Evolutionary conservation across 2,797 vertebrate genomes (phyloP), one percentile per base, ranked within the genome.

Genomic region (Bradypus variegatus): DNA sequence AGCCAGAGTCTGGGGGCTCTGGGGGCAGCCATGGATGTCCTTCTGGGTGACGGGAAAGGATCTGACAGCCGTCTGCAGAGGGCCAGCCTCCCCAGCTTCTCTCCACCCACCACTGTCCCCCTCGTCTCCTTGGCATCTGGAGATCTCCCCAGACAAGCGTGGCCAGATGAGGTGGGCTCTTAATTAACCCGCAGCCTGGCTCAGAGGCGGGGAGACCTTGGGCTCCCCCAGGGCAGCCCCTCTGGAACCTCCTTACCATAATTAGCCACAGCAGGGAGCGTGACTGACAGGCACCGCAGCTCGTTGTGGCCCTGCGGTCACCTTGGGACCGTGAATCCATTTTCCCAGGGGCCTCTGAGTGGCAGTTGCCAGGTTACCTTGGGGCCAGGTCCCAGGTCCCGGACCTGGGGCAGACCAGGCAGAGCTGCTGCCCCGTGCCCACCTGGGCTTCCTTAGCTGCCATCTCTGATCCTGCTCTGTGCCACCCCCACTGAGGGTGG

Each of bases 141-240:
- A 83, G 73, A 92, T 95, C 92, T 96, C 95, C 72, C 92, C 76
- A 92, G 96, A 95, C 86, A 91, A 84, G 88, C 5, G 0, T 94
- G 92, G 78, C 77, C 19, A 82, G 45, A 91, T 91, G 90, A 92
- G 55, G 89, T 92, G 33, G 0, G n/a, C 90, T 92, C 88, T 58
- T 41, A 23, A 94, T 96, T 93, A 95, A 75, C 88, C 85, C 69
- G 48, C 72, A 89, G 25, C 80, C 53, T 41, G n/a, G 48, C 70
- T 83, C 83, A 60, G 93, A 88, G 91, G 89, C 18, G 64, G 84
- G 76, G 31, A 80, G 87, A 3, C 33, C 6, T 4, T 25, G 58
- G 27, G 19, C 38, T 48, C 21, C 3, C 12, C 50, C 14, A 0
- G 23, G 33, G 10, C 15, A 21, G 21, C 62, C 53, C 23, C 11